Conservation (phyloP, 2,113 vertebrate genomes). For the Ictidomys tridecemlineatus region DNA sequence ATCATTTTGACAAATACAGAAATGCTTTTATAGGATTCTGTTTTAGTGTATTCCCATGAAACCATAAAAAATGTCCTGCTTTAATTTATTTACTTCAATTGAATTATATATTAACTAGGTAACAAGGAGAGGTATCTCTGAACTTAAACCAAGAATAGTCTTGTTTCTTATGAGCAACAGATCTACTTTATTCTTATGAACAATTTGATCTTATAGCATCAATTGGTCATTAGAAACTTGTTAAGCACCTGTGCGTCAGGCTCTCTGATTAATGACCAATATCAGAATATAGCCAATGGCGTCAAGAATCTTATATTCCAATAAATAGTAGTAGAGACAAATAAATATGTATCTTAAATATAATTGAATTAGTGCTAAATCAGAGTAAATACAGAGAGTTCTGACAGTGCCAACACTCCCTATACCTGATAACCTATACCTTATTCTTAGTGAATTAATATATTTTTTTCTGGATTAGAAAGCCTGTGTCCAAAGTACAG, state of each 20-base stretch:
- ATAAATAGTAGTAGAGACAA: background rate
- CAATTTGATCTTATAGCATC: background rate
- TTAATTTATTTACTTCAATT: background rate
- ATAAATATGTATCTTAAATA: background rate
- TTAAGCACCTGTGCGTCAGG: background rate
- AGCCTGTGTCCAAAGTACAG: background rate
- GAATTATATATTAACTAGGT: background rate
- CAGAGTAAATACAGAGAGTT: background rate
- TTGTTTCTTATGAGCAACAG: background rate
- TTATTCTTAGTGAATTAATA: background rate
- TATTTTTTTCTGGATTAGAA: background rate
- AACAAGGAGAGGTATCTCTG: background rate
- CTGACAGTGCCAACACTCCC: background rate
- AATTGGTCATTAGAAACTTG: background rate
- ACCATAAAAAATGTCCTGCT: background rate
- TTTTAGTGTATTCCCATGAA: background rate
- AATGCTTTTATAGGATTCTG: background rate
- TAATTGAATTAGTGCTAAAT: background rate
- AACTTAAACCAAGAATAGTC: background rate
- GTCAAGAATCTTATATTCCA: background rate
- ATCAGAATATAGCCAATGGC: background rate
- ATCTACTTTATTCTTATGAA: background rate
- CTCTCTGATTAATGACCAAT: background rate
- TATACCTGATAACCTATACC: rapidly evolving
- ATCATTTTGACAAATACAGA: background rate